These are phyloP conservation scores for Lycophotia porphyrea DNA, from an alignment of 2,888 invertebrate genomes.

Conservation along the genomic window DNA sequence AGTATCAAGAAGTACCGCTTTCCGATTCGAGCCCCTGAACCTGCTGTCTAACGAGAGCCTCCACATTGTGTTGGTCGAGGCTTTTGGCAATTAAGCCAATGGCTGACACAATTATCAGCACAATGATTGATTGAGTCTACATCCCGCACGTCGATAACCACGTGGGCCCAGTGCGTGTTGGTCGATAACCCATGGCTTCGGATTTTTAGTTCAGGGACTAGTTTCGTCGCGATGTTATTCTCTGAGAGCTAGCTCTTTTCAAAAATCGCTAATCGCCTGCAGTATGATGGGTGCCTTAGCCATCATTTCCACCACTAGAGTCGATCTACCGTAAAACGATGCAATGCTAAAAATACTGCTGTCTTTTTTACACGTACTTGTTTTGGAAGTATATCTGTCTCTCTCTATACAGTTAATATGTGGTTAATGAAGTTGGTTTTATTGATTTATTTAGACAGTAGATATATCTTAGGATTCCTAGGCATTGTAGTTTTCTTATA, in stretches of 20 bases:
- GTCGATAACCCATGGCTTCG: not conserved
- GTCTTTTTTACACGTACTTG: conserved; percentile 14
- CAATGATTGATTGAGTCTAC: not conserved
- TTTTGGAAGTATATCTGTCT: not conserved
- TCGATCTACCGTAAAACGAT: conserved; percentile 36
- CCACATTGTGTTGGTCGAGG: not conserved
- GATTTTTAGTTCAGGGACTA: not conserved
- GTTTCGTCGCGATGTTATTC: not conserved
- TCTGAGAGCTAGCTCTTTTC: not conserved
- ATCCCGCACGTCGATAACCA: not conserved
- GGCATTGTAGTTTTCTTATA: not conserved
- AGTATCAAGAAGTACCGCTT: not conserved
- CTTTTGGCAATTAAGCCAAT: not conserved
- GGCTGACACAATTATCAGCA: not conserved
- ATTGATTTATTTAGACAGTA: conserved; percentile 28
- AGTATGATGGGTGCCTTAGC: conserved; percentile 43
- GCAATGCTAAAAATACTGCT: not conserved
- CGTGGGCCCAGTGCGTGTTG: not conserved
- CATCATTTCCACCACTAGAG: conserved; percentile 52
- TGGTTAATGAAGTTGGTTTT: conserved; percentile 34
- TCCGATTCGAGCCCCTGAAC: not conserved
- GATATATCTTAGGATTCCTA: conserved; percentile 6
- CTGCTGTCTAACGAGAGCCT: not conserved
- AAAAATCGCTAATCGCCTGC: not conserved
- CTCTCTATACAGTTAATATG: conserved; percentile 19